phyloP scores from a whole-genome alignment of 1,140 invertebrate species.

The Drosophila obscura region DNA sequence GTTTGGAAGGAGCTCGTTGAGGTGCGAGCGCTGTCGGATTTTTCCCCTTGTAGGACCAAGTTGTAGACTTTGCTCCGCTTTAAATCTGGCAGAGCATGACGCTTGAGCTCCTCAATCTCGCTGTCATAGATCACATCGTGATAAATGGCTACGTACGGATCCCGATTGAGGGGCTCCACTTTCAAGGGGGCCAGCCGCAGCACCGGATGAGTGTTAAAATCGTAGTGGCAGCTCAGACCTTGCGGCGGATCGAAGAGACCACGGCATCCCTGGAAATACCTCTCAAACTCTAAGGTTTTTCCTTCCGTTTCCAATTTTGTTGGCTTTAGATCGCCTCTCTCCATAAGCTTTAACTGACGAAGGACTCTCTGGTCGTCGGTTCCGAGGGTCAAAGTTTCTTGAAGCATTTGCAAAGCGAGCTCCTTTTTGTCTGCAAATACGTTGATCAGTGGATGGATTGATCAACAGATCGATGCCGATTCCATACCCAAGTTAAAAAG shows the following conservation, averaged over 20 bases:
- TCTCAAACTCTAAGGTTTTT: not conserved
- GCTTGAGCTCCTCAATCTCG: slow-evolving; percentile 9
- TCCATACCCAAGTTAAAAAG: slow-evolving; percentile 1
- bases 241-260: not conserved
- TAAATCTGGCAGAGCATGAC: not conserved
- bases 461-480: not conserved
- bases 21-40: not conserved
- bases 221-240: slow-evolving; percentile 10
- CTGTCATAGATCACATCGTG: slow-evolving; percentile 11
- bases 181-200: slow-evolving; percentile 13
- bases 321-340: too few relatives aligned
- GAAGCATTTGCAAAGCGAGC: too few relatives aligned
- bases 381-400: too few relatives aligned
- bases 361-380: too few relatives aligned
- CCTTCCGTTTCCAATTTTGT: too few relatives aligned
- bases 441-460: not conserved
- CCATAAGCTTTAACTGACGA: too few relatives aligned
- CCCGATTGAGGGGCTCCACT: slow-evolving; percentile 6
- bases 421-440: slow-evolving; percentile 1
- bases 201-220: not conserved
- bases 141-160: slow-evolving; percentile 14
- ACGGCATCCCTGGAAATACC: not conserved
- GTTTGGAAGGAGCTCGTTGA: not conserved
- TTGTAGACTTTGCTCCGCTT: not conserved
- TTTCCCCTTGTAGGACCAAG: too few relatives aligned